Conservation (phyloP, 2,113 vertebrate species). For the Phocoena phocoena region DNA sequence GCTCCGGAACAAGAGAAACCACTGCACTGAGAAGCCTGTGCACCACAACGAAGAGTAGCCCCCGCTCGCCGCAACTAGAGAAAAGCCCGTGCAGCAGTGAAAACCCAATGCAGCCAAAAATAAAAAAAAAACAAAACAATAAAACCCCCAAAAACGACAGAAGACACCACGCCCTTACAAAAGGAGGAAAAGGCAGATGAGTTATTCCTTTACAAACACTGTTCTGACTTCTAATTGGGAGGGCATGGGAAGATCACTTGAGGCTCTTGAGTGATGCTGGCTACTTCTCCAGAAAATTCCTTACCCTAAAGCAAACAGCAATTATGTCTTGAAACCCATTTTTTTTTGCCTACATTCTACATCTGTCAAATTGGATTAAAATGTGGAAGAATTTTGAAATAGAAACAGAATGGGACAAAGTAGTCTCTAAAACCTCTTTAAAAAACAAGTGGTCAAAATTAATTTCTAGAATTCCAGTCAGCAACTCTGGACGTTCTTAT, state of each 20-base stretch:
- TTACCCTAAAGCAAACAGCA: neutral
- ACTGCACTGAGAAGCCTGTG: too few relatives aligned
- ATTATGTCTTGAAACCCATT: neutral
- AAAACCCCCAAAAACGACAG: neutral
- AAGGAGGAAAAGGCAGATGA: neutral
- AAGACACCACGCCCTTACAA: neutral
- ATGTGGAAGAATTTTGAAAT: neutral
- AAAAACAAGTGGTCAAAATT: neutral
- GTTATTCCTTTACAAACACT: neutral
- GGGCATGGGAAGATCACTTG: neutral
- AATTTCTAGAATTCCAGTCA: neutral
- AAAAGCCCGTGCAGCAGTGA: too few relatives aligned
- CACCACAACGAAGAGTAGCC: too few relatives aligned
- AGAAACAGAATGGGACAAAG: slow-evolving; percentile 13
- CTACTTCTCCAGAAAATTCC: neutral
- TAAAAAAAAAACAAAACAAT: too few relatives aligned
- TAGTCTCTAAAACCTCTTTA: neutral
- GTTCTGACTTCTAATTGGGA: neutral
- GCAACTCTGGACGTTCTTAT: neutral
- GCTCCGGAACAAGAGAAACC: too few relatives aligned
- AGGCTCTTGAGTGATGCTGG: neutral
- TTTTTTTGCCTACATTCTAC: neutral
- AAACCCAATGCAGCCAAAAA: too few relatives aligned
- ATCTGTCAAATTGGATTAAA: neutral
- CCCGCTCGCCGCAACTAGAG: too few relatives aligned